These are phyloP conservation scores for Phrynosoma platyrhinos DNA, from an alignment of 2,113 vertebrate species.

Conservation along the genomic window DNA sequence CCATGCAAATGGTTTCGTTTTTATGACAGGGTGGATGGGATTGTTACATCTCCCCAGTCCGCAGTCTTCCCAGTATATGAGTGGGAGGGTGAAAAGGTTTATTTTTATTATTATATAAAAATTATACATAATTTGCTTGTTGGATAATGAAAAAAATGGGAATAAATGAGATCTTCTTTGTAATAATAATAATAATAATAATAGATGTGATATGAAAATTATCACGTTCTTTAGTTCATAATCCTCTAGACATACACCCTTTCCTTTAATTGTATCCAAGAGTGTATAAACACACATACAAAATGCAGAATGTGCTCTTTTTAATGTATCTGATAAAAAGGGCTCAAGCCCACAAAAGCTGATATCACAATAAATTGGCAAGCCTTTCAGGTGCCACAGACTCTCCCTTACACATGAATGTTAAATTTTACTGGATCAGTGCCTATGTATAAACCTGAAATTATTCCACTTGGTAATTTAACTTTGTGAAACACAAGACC, in stretches of 20 bases:
- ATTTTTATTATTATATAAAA: too few species aligned
- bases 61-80: too few species aligned
- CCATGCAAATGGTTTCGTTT: not conserved
- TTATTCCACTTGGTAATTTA: constrained; percentile 46
- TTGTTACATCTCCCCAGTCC: not conserved
- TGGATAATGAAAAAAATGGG: too few species aligned
- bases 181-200: too few species aligned
- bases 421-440: constrained; percentile 18
- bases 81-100: too few species aligned
- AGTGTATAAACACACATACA: not conserved
- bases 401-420: not conserved
- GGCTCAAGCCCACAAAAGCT: not conserved
- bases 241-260: not conserved
- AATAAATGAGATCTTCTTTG: too few species aligned
- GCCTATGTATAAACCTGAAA: constrained; percentile 33
- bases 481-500: constrained; percentile 44
- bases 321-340: not conserved
- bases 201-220: not conserved
- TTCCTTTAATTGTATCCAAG: not conserved
- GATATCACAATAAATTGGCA: not conserved
- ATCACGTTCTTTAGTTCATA: not conserved
- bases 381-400: not conserved
- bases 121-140: too few species aligned
- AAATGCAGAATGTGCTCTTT: not conserved
- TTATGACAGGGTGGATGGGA: not conserved